Evolutionary conservation across 2,888 invertebrate genomes (phyloP), one percentile per base, ranked within the genome.

Genomic region (Orthonevra nobilis): DNA sequence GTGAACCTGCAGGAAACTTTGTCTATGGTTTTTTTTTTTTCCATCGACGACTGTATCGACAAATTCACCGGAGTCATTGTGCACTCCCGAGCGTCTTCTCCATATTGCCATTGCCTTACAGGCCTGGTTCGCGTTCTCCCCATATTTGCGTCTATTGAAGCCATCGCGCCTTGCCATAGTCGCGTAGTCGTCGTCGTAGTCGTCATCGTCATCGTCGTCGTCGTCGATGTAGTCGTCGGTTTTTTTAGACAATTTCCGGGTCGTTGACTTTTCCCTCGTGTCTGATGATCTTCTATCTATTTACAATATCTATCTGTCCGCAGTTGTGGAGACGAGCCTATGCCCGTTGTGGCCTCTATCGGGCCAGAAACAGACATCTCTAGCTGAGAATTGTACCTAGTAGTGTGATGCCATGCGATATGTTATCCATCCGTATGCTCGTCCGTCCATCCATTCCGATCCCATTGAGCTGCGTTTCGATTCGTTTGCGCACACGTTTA

Each of bases 161-260:
- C 28, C 60, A 70, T 61, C 64, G 81, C n/a, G n/a, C n/a, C n/a
- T n/a, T n/a, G n/a, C n/a, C n/a, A n/a, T 36, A 60, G 66, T 38
- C 69, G 66, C 66, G 79, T 56, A 40, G 74, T 81, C 26, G 26
- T 74, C 82, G 81, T 81, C 83, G 83, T 70, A 63, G 63, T 14
- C 58, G 60, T 9, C 50, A 81, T 36, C 60, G 61, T 15, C 64
- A 72, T 14, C 77, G 74, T 34, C 81, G 74, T 60, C 69, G 81
- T 72, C 82, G 83, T 81, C 83, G 82, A 82, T 82, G 83, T 82
- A 85, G 84, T 83, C 85, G 84, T 75, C 81, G 81, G 79, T 82
- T 23, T 83, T 73, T 81, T 82, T 81, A 87, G 86, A 87, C 87
- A 87, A 86, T 88, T 88, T 88, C 87, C 87, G 87, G 87, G 87